phyloP scores from a whole-genome alignment of 2,888 invertebrate species.

The Sesamia inferens region DNA sequence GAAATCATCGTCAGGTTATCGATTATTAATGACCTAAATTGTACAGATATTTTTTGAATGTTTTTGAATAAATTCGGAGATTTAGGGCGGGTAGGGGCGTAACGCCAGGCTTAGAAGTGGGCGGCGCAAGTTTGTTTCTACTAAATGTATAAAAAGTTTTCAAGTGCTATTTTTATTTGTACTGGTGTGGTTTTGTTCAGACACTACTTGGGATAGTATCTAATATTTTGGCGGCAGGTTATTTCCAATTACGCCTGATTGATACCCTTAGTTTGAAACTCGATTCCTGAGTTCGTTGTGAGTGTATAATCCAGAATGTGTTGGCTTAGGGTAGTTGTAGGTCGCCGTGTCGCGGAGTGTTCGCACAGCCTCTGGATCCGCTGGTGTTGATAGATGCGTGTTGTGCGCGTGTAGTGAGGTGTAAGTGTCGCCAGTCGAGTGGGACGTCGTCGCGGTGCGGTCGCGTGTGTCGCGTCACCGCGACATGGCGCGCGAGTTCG shows the following conservation, averaged over 20 bases:
- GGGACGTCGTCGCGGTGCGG: slow-evolving; percentile 22
- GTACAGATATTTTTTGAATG: not conserved
- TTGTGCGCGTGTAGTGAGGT: slow-evolving; percentile 21
- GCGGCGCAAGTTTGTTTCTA: slow-evolving; percentile 13
- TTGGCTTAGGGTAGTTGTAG: slow-evolving; percentile 27
- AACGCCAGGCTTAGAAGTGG: not conserved
- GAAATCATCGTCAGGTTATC: not conserved
- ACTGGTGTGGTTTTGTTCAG: not conserved
- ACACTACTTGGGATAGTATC: not conserved
- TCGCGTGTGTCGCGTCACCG: slow-evolving; percentile 38
- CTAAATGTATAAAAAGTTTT: not conserved
- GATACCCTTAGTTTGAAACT: not conserved
- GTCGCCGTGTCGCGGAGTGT: slow-evolving; percentile 6
- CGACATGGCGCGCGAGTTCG: slow-evolving; percentile 76
- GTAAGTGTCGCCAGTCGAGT: slow-evolving; percentile 23
- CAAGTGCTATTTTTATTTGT: slow-evolving; percentile 8
- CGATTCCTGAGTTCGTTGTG: not conserved
- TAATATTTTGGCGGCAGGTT: not conserved
- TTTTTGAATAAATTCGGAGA: not conserved
- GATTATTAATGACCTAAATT: not conserved
- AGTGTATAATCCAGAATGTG: not conserved
- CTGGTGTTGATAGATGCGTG: slow-evolving; percentile 31
- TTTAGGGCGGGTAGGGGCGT: slow-evolving; percentile 24
- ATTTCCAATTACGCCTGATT: not conserved
- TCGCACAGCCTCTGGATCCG: slow-evolving; percentile 21